Conservation (phyloP, 2,113 vertebrate species). For the Opisthocomus hoazin region DNA sequence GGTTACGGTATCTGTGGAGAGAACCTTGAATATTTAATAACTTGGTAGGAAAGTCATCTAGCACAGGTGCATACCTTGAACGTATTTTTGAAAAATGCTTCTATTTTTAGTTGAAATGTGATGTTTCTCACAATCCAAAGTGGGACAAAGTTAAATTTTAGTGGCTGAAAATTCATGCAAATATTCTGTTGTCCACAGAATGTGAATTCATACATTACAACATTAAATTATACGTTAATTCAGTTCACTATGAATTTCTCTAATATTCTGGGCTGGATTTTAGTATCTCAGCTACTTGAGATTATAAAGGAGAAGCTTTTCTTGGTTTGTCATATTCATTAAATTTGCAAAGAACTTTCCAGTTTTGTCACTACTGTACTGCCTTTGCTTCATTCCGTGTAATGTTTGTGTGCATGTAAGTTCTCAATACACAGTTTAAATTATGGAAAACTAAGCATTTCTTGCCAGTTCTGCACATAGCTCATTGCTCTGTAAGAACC, state of each 20-base stretch:
- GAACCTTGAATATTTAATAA: neutral
- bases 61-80: neutral
- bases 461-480: neutral
- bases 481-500: neutral
- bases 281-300: neutral
- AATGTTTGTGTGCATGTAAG: neutral
- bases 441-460: neutral
- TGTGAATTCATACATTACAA: neutral
- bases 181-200: neutral
- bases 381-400: neutral
- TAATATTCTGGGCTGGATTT: neutral
- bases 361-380: neutral
- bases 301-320: neutral
- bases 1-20: neutral
- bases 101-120: neutral
- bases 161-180: neutral
- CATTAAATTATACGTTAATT: neutral
- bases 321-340: neutral
- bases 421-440: neutral
- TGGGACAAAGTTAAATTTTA: neutral
- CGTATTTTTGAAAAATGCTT: neutral
- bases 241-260: neutral
- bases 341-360: neutral
- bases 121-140: neutral
- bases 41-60: neutral